Evolutionary conservation across 2,888 invertebrate species (phyloP), one percentile per base, ranked within the genome.

Genomic region (Prosapia bicincta): DNA sequence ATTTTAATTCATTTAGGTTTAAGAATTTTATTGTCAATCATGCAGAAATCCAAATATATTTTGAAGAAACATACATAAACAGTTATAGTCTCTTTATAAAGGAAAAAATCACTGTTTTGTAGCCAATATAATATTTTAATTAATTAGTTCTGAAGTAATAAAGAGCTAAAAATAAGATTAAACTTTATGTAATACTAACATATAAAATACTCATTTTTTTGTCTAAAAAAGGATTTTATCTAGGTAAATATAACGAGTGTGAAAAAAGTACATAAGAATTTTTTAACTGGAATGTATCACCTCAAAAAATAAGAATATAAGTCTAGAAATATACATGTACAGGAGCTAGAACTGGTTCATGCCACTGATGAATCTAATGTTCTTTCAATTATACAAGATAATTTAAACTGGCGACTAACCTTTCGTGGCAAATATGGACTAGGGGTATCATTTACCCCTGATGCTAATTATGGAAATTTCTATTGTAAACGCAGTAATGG

Each of bases 391-490:
- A 54, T 73, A 23, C 20, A 65, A 23, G 3, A 72, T 28, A 79
- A 79, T 43, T 71, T 79, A 15, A 72, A 80, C 43, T 79, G 79
- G 78, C 74, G 80, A n/a, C 69, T 54, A 6, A 71, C 76, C 9
- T 30, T n/a, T 0, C 74, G 80, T 3, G 66, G 43, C 0, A 77
- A 71, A 24, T 80, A 70, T 75, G 79, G 79, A 0, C 30, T 28
- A 9, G 80, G 80, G 15, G 78, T 80, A 5, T 77, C 78, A 30
- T 80, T 80, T 69, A 78, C 79, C 5, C 43, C 74, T 1, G 54
- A 72, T 54, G 77, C 78, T 0, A 70, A 72, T 24, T 80, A 80
- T 70, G 78, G 78, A 0, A 76, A 80, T 66, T 68, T 20, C 10
- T 76, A 76, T 32, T 78, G 75, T 15, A 77, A 79, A 65, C 23